Base-by-base conservation (phyloP, 2,888 invertebrate genomes). In the Cabera pusaria region DNA sequence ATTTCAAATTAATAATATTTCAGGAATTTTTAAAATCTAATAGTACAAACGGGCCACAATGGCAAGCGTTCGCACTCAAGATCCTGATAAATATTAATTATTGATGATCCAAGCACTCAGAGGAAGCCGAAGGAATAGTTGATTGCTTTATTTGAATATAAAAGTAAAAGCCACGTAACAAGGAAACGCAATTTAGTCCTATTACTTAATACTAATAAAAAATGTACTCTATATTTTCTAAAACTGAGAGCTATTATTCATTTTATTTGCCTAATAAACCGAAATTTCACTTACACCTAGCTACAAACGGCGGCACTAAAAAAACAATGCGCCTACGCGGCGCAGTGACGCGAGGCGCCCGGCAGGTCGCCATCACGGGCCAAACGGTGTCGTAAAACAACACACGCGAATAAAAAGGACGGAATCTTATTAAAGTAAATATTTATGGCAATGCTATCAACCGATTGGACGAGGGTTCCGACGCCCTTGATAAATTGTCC, bases 381-480 rank as follows among this genome's bases (percentile, higher is more conserved):
- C 76, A 77, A 82, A 82, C 74, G 68, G 72, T 75, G 74, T 81
- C 82, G 80, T 84, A 85, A 84, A 85, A 83, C 79, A 81, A 78
- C 73, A 68, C 65, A 70, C 64, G 65, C 74, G 74, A 82, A 83
- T 82, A 82, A 80, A 83, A 85, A 73, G 81, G 82, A 80, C 79
- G 75, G 82, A 83, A 85, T 86, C 80, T 86, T 87, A 88, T 86
- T 85, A 86, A 88, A 87, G 85, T 85, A 87, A 87, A 87, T 87
- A 88, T 88, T 87, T 86, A 87, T 87, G 81, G 83, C 81, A 80
- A 75, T 78, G 80, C 84, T 77, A 84, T 86, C 84, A 84, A 82
- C 75, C 84, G 81, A 84, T 86, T 81, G 86, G 84, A 83, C 80
- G 76, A 85, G 86, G 82, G 82, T 81, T 72, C 70, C 64, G 75